Evolutionary conservation across 2,113 vertebrate species (phyloP).

Genomic region (Reinhardtius hippoglossoides): DNA sequence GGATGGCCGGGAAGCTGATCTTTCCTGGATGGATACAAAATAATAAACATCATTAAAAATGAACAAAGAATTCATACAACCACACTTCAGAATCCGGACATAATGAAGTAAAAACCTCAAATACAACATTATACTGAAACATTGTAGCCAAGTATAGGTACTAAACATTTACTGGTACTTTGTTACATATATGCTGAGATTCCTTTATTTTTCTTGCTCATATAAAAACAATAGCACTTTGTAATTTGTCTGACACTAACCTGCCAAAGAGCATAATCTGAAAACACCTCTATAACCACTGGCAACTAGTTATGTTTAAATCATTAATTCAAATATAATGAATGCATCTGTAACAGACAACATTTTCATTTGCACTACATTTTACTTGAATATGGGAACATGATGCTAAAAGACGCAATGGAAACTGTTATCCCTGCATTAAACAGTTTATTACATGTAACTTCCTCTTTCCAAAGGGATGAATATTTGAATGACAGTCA

Average conservation of each 20-base stretch:
- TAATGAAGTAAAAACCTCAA: not conserved
- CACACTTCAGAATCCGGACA: not conserved
- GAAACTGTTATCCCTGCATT: not conserved
- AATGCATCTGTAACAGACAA: not conserved
- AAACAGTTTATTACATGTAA: not conserved
- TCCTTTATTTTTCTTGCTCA: no score
- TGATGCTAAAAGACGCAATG: not conserved
- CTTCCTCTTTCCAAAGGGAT: not conserved
- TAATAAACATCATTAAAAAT: not conserved
- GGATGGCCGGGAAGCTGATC: slow-evolving; percentile 96
- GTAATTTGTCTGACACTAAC: no score
- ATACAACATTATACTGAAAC: no score
- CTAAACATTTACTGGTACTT: no score
- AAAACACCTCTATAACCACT: no score
- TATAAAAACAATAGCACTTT: no score
- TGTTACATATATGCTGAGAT: no score
- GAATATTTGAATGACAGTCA: not conserved
- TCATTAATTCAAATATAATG: not conserved
- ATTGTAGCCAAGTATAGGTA: no score
- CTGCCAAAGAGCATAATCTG: no score
- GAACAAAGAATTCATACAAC: not conserved
- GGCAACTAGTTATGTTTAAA: not conserved
- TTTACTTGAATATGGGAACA: not conserved
- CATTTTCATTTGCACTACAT: not conserved
- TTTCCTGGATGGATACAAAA: slow-evolving; percentile 85